Evolutionary conservation across 2,113 vertebrate genomes (phyloP), one percentile per base, ranked within the genome.

Genomic region (Ptychochromis oligacanthus): DNA sequence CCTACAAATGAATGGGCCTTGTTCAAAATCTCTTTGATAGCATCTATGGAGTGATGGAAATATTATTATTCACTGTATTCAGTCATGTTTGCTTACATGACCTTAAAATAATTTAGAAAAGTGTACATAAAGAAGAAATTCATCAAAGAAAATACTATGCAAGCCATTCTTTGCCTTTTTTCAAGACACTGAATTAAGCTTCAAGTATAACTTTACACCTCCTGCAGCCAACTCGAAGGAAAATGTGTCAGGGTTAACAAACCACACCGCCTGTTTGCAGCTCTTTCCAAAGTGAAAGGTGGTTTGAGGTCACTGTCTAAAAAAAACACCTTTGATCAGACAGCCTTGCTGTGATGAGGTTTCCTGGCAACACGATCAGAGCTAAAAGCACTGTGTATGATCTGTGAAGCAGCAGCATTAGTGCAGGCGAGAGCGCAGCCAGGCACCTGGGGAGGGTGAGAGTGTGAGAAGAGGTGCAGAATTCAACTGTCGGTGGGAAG

Each of bases 281-380:
- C 46, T 64, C 26, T 70, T 79, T 58, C 77, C 40, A 83, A 49
- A 75, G 10, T 14, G 28, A 80, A 57, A 86, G 61, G 60, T 88
- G 40, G 65, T 78, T 3, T 58, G 34, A 74, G 77, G 81, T 31
- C 65, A 54, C 18, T 1, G 1, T 55, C n/a, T 77, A 28, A 2
- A 61, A 61, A 61, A 59, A 65, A 4, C 0, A 28, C 6, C 62
- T 81, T 81, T 60, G 38, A 83, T 84, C 43, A 79, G 52, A 43
- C 6, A 58, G 22, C 14, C 18, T 36, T 43, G 43, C 49, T 34
- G 26, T 22, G 4, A 26, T 77, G 65, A 70, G 65, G 90, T 91
- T 88, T 76, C 70, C 87, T 75, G 76, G 86, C 82, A 91, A 87
- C 76, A 74, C 60, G 59, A 10, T 24, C 24, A 52, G 34, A 65